phyloP scores from a whole-genome alignment of 1,140 invertebrate species.

The Laupala kohalensis region DNA sequence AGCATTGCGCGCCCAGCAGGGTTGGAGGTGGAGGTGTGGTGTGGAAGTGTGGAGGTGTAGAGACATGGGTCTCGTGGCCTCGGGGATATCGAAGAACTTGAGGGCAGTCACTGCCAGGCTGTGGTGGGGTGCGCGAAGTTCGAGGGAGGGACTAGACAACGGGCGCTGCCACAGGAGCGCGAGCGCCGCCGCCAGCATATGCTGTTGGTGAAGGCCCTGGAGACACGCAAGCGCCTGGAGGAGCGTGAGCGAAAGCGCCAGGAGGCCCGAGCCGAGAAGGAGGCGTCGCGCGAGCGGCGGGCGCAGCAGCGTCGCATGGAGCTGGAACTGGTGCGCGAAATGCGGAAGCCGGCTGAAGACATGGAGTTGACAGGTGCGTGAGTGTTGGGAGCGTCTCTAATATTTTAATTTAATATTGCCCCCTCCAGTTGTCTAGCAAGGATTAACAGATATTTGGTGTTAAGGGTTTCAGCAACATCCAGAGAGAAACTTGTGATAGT shows the following conservation, averaged over 20 bases:
- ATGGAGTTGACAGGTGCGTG: constrained; percentile 53
- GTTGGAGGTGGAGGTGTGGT: no score
- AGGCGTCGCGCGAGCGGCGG: constrained; percentile 66
- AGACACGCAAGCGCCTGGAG: constrained; percentile 71
- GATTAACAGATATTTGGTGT: no score
- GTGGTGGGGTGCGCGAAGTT: background rate
- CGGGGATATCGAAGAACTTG: no score
- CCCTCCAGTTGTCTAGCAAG: no score
- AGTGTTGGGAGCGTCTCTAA: background rate
- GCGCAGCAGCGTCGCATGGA: constrained; percentile 70
- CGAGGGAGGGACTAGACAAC: background rate
- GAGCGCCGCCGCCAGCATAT: constrained; percentile 84
- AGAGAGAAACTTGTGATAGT: no score
- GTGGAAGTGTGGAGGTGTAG: no score
- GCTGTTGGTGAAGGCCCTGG: constrained; percentile 71
- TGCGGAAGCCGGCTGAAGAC: constrained; percentile 79
- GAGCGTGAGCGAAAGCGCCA: constrained; percentile 75
- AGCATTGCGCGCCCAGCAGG: no score
- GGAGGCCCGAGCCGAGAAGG: constrained; percentile 61
- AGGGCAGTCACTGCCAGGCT: no score
- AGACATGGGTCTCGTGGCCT: no score
- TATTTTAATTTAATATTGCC: no score
- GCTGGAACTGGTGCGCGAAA: constrained; percentile 67
- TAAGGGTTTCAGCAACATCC: no score
- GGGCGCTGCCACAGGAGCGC: constrained; percentile 49